A percentile compares a stretch with the other conserved stretches of the same genome.
Evolutionary conservation across 2,797 vertebrate species (phyloP).

Genomic region (Lateolabrax maculatus): DNA sequence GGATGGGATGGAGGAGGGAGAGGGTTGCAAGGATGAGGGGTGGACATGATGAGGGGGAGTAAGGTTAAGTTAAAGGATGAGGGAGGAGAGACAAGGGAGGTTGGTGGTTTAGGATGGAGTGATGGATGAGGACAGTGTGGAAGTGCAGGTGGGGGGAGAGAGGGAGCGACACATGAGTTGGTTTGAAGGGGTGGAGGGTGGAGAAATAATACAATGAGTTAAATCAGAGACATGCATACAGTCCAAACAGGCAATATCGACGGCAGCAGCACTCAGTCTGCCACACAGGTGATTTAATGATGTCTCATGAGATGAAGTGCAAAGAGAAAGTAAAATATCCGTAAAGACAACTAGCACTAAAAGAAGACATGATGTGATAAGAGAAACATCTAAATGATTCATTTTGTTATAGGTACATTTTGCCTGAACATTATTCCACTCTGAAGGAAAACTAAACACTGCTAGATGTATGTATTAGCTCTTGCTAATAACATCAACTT

Average conservation of each 20-base stretch:
- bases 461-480: background rate
- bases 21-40: constrained; percentile 32
- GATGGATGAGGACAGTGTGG: constrained; percentile 29
- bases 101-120: constrained; percentile 32
- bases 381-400: constrained; percentile 4
- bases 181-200: constrained; percentile 72
- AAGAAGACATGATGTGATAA: background rate
- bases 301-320: constrained; percentile 43
- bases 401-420: background rate
- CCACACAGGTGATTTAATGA: constrained; percentile 19
- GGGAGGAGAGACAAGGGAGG: constrained; percentile 43
- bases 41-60: constrained; percentile 16
- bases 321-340: constrained; percentile 21
- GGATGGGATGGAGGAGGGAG: constrained; percentile 56
- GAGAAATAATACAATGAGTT: constrained; percentile 87
- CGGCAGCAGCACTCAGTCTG: constrained; percentile 36
- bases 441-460: background rate
- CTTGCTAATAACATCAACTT: background rate
- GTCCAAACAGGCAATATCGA: constrained; percentile 62
- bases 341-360: background rate
- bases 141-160: constrained; percentile 50
- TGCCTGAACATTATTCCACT: background rate
- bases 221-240: constrained; percentile 83
- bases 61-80: constrained; percentile 26
- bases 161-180: constrained; percentile 45